phyloP scores from a whole-genome alignment of 2,113 vertebrate genomes.

The Actenoides hombroni region DNA sequence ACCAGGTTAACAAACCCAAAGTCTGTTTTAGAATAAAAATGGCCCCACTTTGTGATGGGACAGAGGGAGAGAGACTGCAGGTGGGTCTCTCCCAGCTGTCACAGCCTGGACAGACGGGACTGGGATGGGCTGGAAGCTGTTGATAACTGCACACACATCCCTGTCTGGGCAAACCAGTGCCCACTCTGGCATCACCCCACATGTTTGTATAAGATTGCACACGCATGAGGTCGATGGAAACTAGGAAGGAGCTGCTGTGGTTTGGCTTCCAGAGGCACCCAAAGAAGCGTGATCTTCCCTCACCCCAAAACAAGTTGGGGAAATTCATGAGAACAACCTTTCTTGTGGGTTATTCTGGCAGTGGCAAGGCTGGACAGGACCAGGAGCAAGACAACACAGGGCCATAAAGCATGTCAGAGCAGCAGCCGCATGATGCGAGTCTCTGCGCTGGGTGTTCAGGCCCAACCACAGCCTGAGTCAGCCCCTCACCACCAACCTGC shows the following conservation, averaged over 20 bases:
- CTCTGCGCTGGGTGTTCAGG: background rate
- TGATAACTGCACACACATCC: background rate
- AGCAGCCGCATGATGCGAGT: background rate
- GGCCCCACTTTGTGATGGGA: background rate
- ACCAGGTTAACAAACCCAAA: background rate
- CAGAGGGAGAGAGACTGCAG: background rate
- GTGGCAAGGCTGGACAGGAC: background rate
- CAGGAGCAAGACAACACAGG: background rate
- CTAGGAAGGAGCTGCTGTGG: slow-evolving; percentile 18
- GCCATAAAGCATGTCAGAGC: slow-evolving; percentile 45
- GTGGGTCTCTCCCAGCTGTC: background rate
- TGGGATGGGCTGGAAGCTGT: background rate
- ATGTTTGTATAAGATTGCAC: background rate
- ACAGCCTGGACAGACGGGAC: background rate
- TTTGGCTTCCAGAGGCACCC: slow-evolving; percentile 10
- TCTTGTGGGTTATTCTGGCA: slow-evolving; percentile 54
- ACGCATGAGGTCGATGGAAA: background rate
- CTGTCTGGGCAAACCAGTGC: background rate
- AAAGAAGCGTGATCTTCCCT: slow-evolving; percentile 15
- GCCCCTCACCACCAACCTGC: background rate
- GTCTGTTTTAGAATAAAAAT: background rate
- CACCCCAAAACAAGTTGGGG: background rate
- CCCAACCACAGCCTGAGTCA: slow-evolving; percentile 22
- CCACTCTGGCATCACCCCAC: background rate
- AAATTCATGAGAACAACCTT: slow-evolving; percentile 22